These are phyloP conservation scores for Oncorhynchus keta DNA, from an alignment of 2,113 vertebrate genomes.

Conservation along the genomic window DNA sequence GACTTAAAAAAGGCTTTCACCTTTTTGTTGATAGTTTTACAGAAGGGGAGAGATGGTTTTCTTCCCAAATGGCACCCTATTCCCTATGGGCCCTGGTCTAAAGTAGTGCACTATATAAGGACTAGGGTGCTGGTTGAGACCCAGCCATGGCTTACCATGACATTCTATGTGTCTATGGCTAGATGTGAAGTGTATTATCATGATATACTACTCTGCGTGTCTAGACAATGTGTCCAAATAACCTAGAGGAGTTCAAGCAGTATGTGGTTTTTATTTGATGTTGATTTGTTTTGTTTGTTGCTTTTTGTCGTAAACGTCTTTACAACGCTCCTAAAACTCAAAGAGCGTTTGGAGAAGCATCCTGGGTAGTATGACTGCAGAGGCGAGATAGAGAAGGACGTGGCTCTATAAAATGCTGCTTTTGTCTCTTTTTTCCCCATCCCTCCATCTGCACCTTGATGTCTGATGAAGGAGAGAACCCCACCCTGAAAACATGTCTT, in stretches of 20 bases:
- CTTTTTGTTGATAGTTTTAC: background rate
- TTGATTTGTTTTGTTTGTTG: slow-evolving; percentile 3
- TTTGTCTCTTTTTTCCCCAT: background rate
- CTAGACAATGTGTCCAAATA: slow-evolving; percentile 17
- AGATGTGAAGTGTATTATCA: slow-evolving; percentile 8
- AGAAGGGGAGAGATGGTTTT: background rate
- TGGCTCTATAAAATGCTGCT: background rate
- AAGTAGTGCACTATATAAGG: too few relatives aligned
- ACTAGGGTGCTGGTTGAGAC: too few relatives aligned
- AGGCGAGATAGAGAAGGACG: background rate
- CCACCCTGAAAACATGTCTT: background rate
- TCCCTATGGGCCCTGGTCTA: too few relatives aligned
- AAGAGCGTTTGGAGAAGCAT: background rate
- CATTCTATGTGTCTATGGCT: slow-evolving; percentile 21
- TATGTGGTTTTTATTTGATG: slow-evolving; percentile 3
- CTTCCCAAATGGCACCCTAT: too few relatives aligned
- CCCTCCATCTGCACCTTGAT: slow-evolving; percentile 4
- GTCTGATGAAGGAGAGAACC: background rate
- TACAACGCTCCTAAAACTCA: slow-evolving; percentile 12
- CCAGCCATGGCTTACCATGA: background rate
- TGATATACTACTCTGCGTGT: slow-evolving; percentile 6
- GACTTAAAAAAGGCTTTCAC: slow-evolving; percentile 36
- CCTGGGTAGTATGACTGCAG: background rate
- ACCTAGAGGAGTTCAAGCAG: background rate
- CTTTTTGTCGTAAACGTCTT: slow-evolving; percentile 10